Conservation (phyloP, 1,140 invertebrate species). For the Drosophila miranda region DNA sequence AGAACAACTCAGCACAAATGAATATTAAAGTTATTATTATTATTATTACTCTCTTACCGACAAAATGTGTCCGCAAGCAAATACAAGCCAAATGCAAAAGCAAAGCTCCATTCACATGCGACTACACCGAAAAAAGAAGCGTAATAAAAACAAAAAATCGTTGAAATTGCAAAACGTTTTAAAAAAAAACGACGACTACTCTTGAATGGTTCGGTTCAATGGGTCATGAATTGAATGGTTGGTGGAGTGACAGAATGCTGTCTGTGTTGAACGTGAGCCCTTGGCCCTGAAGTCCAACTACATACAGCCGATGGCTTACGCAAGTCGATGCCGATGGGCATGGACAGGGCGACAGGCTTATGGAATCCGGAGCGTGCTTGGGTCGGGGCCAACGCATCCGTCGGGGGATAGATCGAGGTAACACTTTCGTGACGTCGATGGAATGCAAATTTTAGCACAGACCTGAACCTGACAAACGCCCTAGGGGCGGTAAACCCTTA, state of each 20-base stretch:
- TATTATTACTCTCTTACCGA: constrained; percentile 1
- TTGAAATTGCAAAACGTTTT: constrained; percentile 63
- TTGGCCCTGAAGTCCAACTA: constrained; percentile 1
- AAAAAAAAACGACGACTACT: constrained; percentile 30
- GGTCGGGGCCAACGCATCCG: constrained; percentile 33
- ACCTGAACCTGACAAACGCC: not conserved
- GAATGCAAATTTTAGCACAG: constrained; percentile 43
- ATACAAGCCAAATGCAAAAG: constrained; percentile 6
- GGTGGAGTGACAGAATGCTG: too few relatives aligned
- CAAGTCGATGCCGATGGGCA: constrained; percentile 26
- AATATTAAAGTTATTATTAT: constrained; percentile 37
- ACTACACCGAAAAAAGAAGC: constrained; percentile 24
- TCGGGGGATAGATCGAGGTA: not conserved
- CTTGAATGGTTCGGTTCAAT: constrained; percentile 28
- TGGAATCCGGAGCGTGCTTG: constrained; percentile 41
- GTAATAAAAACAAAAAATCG: constrained; percentile 55
- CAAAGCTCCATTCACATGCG: constrained; percentile 23
- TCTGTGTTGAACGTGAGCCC: constrained; percentile 9
- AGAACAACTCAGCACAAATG: constrained; percentile 38
- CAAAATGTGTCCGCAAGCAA: constrained; percentile 8
- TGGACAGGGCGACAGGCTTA: constrained; percentile 8
- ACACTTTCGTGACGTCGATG: constrained; percentile 17
- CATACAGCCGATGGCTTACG: not conserved
- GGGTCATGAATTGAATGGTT: too few relatives aligned
- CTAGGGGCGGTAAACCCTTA: constrained; percentile 23